Percentiles rank a stretch among this genome's conserved stretches.
Evolutionary conservation across 2,797 vertebrate species (phyloP).

Genomic region (Clamator glandarius): DNA sequence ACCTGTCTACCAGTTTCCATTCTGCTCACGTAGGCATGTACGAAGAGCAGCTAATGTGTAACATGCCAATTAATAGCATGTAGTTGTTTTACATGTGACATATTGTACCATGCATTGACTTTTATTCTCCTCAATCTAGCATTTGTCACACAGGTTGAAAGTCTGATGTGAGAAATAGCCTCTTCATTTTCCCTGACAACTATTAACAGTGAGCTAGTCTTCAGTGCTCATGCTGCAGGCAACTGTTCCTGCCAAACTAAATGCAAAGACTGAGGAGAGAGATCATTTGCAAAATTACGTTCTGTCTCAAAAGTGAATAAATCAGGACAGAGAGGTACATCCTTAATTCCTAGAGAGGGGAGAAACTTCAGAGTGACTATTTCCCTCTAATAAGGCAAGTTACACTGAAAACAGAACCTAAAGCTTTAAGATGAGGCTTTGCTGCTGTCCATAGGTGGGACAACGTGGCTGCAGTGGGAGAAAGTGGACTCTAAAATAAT

Average conservation of each 20-base stretch:
- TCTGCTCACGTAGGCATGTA: background rate
- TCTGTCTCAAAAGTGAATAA: slow-evolving; percentile 39
- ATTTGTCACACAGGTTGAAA: slow-evolving; percentile 60
- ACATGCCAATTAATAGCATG: slow-evolving; percentile 54
- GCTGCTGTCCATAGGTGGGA: background rate
- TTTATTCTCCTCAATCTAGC: slow-evolving; percentile 66
- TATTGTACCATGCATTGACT: slow-evolving; percentile 66
- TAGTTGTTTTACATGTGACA: slow-evolving; percentile 57
- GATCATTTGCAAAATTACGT: slow-evolving; percentile 32
- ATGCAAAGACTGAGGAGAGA: background rate
- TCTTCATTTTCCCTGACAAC: slow-evolving; percentile 70
- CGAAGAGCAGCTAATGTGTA: slow-evolving; percentile 48
- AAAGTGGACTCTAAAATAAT: background rate
- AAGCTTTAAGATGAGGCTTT: background rate
- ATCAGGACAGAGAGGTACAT: background rate
- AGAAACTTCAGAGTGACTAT: background rate
- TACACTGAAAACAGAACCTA: background rate
- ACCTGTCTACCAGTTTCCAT: background rate
- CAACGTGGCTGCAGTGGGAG: background rate
- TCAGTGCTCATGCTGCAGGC: background rate
- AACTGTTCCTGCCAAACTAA: slow-evolving; percentile 35
- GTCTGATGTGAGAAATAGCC: slow-evolving; percentile 62
- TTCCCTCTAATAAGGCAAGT: background rate
- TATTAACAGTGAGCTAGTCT: slow-evolving; percentile 52
- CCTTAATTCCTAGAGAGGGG: background rate